Evolutionary conservation across 30 jellyfish, hydroid and myxozoan species (phyloP), one percentile per base, ranked within the genome.

Genomic region (Calvadosia cruxmelitensis): DNA sequence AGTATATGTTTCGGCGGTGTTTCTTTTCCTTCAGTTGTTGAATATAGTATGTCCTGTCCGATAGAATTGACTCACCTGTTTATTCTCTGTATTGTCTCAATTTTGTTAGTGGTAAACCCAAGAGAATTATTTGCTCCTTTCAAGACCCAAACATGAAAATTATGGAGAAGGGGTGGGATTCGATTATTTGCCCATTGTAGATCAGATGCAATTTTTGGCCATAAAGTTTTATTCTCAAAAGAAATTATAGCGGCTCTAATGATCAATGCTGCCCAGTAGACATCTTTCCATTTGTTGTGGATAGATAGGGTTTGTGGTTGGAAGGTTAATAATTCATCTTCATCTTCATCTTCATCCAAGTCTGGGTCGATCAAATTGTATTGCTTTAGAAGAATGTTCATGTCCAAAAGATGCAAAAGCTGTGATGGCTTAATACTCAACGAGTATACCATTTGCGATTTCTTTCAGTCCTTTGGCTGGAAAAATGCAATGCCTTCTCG

Each of bases 1-100:
- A 71, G 34, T 1, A 71, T 52, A 26, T 71, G 81, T 25, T 71
- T 71, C 2, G 81, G 81, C 53, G 73, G 29, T 16, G 31, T 3
- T 50, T 52, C 16, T 34, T 71, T 71, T 33, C 73, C 81, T 32
- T 53, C 24, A 3, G 29, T 71, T 53, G 53, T 72, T 33, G 34
- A 27, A 36, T 29, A 53, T 5, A 42, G 15, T 5, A 42, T 42
- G 20, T 42, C 57, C 20, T 42, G 57, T 5, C 57, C 57, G 15
- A 42, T 10, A 42, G 57, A 42, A 10, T 42, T 20, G 20, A 42
- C 57, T 42, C 57, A 20, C 20, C 20, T 10, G 15, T 42, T 42
- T 20, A 42, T 5, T 42, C 20, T 42, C 10, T 20, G 15, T 20
- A 5, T 20, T 5, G 57, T 42, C 20, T 42, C 20, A 20, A 42